Conservation (phyloP, 53 echinoderm and acorn worm species). For the Mesocentrotus franciscanus region DNA sequence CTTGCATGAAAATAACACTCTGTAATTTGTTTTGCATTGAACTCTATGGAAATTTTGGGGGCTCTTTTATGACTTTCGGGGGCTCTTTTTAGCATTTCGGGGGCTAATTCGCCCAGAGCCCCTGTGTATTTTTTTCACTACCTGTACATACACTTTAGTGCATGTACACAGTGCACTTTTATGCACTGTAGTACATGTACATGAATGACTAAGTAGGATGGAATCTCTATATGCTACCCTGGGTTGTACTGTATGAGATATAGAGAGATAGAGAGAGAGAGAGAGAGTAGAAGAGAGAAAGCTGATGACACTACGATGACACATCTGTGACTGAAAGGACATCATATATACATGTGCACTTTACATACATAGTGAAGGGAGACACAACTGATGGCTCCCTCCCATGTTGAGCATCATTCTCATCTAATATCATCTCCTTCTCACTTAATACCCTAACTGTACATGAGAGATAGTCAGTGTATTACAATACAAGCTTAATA, state of each 20-base stretch:
- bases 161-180: too few species aligned
- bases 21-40: too few species aligned
- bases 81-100: too few species aligned
- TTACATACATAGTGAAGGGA: not conserved
- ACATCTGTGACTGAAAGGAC: slow-evolving; percentile 31
- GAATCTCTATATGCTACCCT: not conserved
- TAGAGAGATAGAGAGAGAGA: not conserved
- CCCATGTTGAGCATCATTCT: not conserved
- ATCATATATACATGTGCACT: not conserved
- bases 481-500: not conserved
- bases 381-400: slow-evolving; percentile 8
- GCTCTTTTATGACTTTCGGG: too few species aligned
- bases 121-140: too few species aligned
- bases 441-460: not conserved
- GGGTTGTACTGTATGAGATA: not conserved
- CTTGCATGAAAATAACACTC: too few species aligned
- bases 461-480: not conserved
- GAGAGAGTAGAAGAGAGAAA: not conserved
- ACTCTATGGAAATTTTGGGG: too few species aligned
- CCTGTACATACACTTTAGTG: too few species aligned
- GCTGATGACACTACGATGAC: not conserved
- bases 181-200: not conserved
- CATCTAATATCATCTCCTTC: not conserved
- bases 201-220: not conserved
- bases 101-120: too few species aligned